A percentile compares a stretch with the other conserved stretches of the same genome.
Conservation (phyloP, 2,113 vertebrate species). For the Corydoras sp. region DNA sequence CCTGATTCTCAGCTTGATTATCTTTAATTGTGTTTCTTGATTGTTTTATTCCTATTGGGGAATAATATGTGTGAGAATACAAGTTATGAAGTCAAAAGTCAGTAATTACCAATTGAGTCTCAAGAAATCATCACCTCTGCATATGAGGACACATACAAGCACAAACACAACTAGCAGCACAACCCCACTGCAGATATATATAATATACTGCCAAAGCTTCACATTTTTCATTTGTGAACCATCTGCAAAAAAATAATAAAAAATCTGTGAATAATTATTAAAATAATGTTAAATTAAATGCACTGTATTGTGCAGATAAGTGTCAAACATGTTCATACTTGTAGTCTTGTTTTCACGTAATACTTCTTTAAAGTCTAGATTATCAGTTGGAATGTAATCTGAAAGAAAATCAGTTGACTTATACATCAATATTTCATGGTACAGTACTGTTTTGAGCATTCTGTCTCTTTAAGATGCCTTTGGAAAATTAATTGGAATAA, state of each 20-base stretch:
- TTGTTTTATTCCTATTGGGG: constrained; percentile 33
- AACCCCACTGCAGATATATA: constrained; percentile 49
- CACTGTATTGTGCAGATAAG: background rate
- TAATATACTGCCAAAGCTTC: background rate
- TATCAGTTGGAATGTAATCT: background rate
- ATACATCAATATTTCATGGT: too few species aligned
- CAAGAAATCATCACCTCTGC: constrained; percentile 19
- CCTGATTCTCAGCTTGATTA: constrained; percentile 44
- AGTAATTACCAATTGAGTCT: background rate
- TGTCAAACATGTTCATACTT: constrained; percentile 26
- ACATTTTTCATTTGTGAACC: accelerated
- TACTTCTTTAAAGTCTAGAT: background rate
- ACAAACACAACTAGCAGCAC: constrained; percentile 40
- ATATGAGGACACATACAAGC: constrained; percentile 41
- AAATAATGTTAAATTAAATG: background rate
- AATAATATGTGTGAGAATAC: background rate
- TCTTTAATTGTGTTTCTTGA: constrained; percentile 35
- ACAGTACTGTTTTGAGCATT: too few species aligned
- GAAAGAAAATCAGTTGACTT: background rate
- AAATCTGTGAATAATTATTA: background rate
- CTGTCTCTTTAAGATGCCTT: too few species aligned
- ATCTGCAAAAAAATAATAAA: accelerated
- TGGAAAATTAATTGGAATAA: too few species aligned
- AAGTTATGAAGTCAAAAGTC: background rate
- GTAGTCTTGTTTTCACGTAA: background rate